Evolutionary conservation across 2,797 vertebrate species (phyloP), one percentile per base, ranked within the genome.

Genomic region (Alosa sapidissima): DNA sequence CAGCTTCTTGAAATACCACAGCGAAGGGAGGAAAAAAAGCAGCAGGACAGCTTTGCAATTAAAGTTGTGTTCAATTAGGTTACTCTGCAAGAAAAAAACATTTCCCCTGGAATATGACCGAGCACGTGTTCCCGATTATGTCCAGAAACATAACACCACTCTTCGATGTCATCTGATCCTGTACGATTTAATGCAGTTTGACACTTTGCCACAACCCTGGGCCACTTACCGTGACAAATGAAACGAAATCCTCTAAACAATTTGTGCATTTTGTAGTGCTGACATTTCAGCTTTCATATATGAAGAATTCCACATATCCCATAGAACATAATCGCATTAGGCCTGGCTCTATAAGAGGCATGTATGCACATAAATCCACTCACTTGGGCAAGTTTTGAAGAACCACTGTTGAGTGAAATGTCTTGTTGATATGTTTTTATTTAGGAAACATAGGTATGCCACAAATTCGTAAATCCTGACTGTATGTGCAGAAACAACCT

Each of bases 91-190:
- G 89, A 85, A 78, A 78, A 78, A 78, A 78, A 90, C 85, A 84
- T 87, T 87, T 84, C 62, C 86, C 89, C 84, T 88, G 48, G 84
- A 81, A 91, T 81, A 81, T 82, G 86, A 91, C 86, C 89, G 86
- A 83, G 87, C 94, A 94, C 93, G 83, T 95, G 94, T 89, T 95
- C 92, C 91, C 92, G 92, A 91, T 95, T 95, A 95, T 86, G n/a
- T 81, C 60, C 19, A 89, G 91, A 92, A 95, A 94, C 91, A 94
- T 92, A 94, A 95, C 92, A 91, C 93, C 82, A 91, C 91, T 92
- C 90, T 93, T 92, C 90, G 91, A 89, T 89, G 87, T 89, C 84
- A 90, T 92, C 91, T 92, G 91, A 94, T 93, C 88, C 92, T 92
- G 94, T 93, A 92, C 91, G 81, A 91, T 91, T 85, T 90, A 91